Conservation (phyloP, 2,113 vertebrate species). For the Rhinichthys klamathensis region DNA sequence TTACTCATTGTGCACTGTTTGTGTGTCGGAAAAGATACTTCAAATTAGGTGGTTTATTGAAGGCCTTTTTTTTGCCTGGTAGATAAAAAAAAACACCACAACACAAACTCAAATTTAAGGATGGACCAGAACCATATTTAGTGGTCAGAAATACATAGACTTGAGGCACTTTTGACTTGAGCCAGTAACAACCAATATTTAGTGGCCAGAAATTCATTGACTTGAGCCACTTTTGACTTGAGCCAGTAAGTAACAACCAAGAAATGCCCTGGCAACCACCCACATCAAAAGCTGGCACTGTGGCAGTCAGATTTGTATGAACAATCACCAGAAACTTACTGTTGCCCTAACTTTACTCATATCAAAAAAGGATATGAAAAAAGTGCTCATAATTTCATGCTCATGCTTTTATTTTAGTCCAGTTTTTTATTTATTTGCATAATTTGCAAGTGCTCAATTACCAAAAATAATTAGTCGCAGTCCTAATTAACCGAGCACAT, state of each 20-base stretch:
- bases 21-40: too few relatives aligned
- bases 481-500: constrained; percentile 4
- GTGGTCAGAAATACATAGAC: too few relatives aligned
- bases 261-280: background rate
- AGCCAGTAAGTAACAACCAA: background rate
- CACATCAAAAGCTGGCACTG: background rate
- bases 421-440: background rate
- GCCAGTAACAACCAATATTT: background rate
- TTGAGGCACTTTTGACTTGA: background rate
- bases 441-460: background rate
- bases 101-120: background rate
- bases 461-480: background rate
- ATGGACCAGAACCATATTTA: background rate
- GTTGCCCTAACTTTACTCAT: background rate
- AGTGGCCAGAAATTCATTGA: too few relatives aligned
- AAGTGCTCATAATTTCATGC: background rate
- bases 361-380: background rate
- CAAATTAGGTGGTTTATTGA: too few relatives aligned
- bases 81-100: too few relatives aligned
- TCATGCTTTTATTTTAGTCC: background rate
- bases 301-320: background rate
- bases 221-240: background rate
- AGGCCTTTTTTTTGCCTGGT: too few relatives aligned
- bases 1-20: too few relatives aligned
- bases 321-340: background rate